Conservation (phyloP, 2,113 vertebrate species). For the Phalacrocorax pelagicus region DNA sequence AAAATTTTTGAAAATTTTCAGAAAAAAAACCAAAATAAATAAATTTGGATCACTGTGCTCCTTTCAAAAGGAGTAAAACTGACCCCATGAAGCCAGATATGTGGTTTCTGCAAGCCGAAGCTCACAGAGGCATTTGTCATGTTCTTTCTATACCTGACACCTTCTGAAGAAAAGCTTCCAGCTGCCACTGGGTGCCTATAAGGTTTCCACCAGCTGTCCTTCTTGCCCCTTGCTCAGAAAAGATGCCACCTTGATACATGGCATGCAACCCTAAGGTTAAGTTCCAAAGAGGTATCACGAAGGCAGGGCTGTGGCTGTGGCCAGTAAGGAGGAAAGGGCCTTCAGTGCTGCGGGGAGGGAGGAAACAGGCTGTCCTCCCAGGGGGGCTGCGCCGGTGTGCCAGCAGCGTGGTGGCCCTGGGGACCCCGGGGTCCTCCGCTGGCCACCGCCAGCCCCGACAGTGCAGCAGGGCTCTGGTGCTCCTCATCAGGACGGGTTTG, state of each 20-base stretch:
- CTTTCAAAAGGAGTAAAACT: background rate
- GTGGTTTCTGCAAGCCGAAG: background rate
- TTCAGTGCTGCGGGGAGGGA: background rate
- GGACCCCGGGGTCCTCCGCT: background rate
- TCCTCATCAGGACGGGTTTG: background rate
- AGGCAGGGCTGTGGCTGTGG: accelerated
- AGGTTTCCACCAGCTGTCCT: background rate
- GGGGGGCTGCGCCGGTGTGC: accelerated
- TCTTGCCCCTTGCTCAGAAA: background rate
- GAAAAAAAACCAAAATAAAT: background rate
- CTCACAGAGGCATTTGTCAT: background rate
- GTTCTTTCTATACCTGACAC: background rate
- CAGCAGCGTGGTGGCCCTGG: background rate
- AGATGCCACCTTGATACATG: accelerated
- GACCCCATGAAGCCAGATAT: background rate
- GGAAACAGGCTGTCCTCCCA: background rate
- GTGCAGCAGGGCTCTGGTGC: background rate
- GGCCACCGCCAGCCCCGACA: background rate
- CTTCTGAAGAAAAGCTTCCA: background rate
- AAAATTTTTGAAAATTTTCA: background rate
- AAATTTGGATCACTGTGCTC: background rate
- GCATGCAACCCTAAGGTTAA: background rate
- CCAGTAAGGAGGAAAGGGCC: background rate
- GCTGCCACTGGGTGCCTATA: background rate
- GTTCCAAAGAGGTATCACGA: background rate